Evolutionary conservation across 2,113 vertebrate species (phyloP).

Genomic region (Cygnus buccinator): DNA sequence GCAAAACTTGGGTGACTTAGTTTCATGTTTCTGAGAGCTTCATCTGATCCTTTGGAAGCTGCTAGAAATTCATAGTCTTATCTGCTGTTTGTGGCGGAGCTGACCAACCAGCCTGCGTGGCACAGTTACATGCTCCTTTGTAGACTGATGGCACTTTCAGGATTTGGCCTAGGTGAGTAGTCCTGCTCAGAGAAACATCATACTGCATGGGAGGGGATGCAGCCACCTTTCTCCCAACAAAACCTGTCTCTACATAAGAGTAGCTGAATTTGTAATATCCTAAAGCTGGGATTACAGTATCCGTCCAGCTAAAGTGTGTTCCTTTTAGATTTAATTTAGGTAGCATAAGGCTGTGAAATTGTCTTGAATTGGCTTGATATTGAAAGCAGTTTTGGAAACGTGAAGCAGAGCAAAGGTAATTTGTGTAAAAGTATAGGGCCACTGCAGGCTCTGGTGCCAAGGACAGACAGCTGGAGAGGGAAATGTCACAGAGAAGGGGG

Average conservation of each 20-base stretch:
- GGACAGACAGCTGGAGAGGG: neutral
- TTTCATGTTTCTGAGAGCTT: neutral
- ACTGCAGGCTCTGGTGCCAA: neutral
- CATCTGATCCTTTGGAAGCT: neutral
- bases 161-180: neutral
- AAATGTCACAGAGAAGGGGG: neutral
- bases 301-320: neutral
- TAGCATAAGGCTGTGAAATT: neutral
- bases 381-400: neutral
- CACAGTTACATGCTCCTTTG: fast-evolving
- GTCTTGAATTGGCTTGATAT: neutral
- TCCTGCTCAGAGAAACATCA: neutral
- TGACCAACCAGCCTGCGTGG: fast-evolving
- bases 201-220: neutral
- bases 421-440: neutral
- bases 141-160: neutral
- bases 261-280: neutral
- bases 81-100: neutral
- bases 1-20: neutral
- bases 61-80: neutral
- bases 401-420: constrained; percentile 4
- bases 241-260: fast-evolving
- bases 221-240: neutral
- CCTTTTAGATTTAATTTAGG: neutral
- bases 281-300: neutral